These are phyloP conservation scores for Scolopax mira DNA, from an alignment of 2,113 vertebrate species.

Conservation along the genomic window DNA sequence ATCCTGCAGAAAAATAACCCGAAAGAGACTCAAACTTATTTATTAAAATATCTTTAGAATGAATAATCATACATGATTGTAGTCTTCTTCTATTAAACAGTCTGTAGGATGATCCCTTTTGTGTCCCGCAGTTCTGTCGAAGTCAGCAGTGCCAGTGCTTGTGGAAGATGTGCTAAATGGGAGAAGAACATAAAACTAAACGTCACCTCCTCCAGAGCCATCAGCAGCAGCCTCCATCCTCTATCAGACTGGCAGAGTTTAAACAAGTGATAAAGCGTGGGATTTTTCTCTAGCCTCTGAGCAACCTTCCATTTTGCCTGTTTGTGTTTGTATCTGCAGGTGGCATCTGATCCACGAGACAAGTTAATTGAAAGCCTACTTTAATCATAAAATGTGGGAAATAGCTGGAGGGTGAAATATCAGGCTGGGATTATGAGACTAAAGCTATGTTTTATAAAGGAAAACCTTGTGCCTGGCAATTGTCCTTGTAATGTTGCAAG, in stretches of 20 bases:
- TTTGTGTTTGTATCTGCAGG: conserved; percentile 16
- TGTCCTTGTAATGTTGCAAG: conserved; percentile 30
- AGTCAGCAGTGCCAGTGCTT: not conserved
- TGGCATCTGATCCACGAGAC: conserved; percentile 9
- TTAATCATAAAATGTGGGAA: conserved; percentile 44
- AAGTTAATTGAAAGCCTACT: conserved; percentile 37
- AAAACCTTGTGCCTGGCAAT: conserved; percentile 36
- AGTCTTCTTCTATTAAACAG: not conserved
- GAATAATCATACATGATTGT: not conserved
- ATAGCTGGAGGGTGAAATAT: conserved; percentile 40
- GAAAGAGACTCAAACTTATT: not conserved
- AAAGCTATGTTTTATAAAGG: conserved; percentile 17
- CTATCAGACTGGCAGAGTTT: not conserved
- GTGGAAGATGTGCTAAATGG: not conserved
- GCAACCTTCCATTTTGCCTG: not conserved
- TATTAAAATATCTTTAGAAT: not conserved
- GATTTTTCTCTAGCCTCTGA: not conserved
- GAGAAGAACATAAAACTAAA: not conserved
- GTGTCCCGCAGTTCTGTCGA: not conserved
- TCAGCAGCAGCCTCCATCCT: not conserved
- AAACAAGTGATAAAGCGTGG: not conserved
- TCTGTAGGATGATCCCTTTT: not conserved
- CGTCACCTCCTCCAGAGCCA: not conserved
- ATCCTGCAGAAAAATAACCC: not conserved
- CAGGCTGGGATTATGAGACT: conserved; percentile 14